Base-by-base conservation (phyloP, 1,140 invertebrate genomes). In the Trachelipus rathkii region DNA sequence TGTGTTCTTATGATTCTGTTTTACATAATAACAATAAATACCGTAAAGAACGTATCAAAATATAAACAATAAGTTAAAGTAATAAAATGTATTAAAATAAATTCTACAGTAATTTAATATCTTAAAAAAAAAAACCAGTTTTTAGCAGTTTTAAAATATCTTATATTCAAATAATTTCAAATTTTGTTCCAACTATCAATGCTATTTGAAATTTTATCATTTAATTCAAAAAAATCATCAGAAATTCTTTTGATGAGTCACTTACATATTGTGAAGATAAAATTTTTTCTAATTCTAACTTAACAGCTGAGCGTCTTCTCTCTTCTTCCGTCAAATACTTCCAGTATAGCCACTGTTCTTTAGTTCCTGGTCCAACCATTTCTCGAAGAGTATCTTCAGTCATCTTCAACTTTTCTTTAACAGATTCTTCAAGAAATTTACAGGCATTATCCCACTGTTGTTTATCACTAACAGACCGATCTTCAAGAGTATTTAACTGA, bases 401-500 rank as follows among this genome's bases (percentile, higher is more conserved):
- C 24, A 72, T 24, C 5, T 23, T 50, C 0, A 97, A 84, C 82
- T 92, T 92, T 44, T 95, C 91, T 83, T 90, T 90, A 0, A 98
- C 87, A 0, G 92, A 92, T 0, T 87, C 87, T 83, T 97, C 93
- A 83, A 99, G 88, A 84, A 99, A 97, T 79, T 90, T 88, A 0
- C 97, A 92, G 33, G 96, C 95, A 44, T 89, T 87, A 85, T 99
- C 96, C n/a, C 97, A 99, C 77, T 97, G 93, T 21, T 89, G 86
- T 84, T 97, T 96, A 83, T 98, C 95, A 71, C 90, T 89, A 43
- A 99, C 92, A 73, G 91, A 92, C 46, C 93, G 88, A 87, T 99
- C 97, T 85, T 98, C 96, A 4, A 99, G n/a, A 10, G 94, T 93
- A 85, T 98, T 98, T 15, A 97, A 84, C 86, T 99, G 97, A 74